These are phyloP conservation scores for Drosophila eohydei DNA, from an alignment of 2,888 invertebrate genomes.

Conservation along the genomic window DNA sequence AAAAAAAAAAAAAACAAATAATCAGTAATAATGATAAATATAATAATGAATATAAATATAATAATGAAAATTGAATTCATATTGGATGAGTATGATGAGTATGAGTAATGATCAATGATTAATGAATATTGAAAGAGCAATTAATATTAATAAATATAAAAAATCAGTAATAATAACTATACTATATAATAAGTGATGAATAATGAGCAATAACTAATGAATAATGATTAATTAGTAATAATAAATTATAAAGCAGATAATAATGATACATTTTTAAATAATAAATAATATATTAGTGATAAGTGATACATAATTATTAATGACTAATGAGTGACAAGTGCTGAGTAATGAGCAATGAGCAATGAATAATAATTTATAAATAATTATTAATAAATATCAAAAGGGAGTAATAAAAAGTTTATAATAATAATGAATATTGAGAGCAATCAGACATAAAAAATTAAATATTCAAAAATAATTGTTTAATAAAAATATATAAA, in stretches of 20 bases:
- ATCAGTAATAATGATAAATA: background rate
- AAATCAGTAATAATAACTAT: background rate
- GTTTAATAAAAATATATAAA: too few relatives aligned
- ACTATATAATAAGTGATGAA: background rate
- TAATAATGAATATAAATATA: conserved; percentile 4
- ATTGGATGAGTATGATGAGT: background rate
- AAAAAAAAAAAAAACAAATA: background rate
- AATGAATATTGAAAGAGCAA: background rate
- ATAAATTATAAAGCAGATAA: background rate
- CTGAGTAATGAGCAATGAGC: too few relatives aligned
- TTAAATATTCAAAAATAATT: too few relatives aligned
- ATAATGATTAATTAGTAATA: background rate
- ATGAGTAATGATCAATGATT: background rate
- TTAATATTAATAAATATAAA: background rate
- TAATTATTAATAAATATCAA: background rate
- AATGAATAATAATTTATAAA: background rate
- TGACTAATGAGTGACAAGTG: background rate
- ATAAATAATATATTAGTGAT: background rate
- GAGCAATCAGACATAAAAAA: too few relatives aligned
- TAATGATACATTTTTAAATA: background rate
- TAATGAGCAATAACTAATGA: background rate
- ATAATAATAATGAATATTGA: background rate
- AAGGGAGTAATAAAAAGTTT: background rate
- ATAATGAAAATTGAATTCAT: background rate
- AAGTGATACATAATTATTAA: background rate